Conservation (phyloP, 2,888 invertebrate species). For the Melanostoma scalare region DNA sequence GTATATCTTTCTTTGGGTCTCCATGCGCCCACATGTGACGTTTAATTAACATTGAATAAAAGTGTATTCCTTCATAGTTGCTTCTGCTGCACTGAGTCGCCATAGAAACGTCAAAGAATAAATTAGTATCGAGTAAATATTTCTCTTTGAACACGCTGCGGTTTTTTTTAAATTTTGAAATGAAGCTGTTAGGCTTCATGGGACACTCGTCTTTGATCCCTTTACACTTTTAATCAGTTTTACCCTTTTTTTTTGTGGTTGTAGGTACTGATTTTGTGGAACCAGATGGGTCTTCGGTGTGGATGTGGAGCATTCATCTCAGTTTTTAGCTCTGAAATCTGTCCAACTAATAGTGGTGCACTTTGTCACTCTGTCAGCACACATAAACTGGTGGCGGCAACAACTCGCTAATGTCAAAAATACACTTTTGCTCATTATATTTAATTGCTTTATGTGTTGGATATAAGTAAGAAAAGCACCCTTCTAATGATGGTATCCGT, state of each 20-base stretch:
- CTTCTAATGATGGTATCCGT: slow-evolving; percentile 24
- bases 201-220: slow-evolving; percentile 51
- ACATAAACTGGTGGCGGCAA: slow-evolving; percentile 31
- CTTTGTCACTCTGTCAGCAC: slow-evolving; percentile 68
- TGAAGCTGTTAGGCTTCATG: slow-evolving; percentile 22
- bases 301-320: slow-evolving; percentile 9
- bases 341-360: slow-evolving; percentile 61
- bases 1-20: neutral
- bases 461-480: slow-evolving; percentile 16
- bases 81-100: slow-evolving; percentile 4
- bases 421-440: slow-evolving; percentile 71
- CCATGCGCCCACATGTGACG: slow-evolving; percentile 35
- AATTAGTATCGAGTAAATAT: neutral
- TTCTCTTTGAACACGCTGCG: slow-evolving; percentile 3
- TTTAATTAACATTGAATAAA: slow-evolving; percentile 67
- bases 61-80: slow-evolving; percentile 55
- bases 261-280: slow-evolving; percentile 32
- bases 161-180: slow-evolving; percentile 23
- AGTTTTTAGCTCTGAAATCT: slow-evolving; percentile 45
- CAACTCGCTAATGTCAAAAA: slow-evolving; percentile 68
- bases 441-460: slow-evolving; percentile 66
- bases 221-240: slow-evolving; percentile 39
- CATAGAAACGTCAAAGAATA: slow-evolving; percentile 17
- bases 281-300: slow-evolving; percentile 45
- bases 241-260: slow-evolving; percentile 18